Base-by-base conservation (phyloP, 2,888 invertebrate genomes). In the Eurytoma adleriae region DNA sequence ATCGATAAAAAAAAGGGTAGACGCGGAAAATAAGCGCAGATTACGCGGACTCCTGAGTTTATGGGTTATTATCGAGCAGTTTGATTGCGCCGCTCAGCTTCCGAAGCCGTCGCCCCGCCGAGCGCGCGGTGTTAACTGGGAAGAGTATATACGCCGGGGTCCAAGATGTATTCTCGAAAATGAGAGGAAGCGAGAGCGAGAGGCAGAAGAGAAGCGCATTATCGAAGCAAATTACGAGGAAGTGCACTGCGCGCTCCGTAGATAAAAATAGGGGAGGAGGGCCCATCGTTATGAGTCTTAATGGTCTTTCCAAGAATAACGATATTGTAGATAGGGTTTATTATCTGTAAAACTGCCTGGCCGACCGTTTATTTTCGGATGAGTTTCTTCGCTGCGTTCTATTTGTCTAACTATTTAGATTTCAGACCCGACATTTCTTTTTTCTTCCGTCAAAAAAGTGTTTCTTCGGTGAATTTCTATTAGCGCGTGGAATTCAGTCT, bases 41-140 rank as follows among this genome's bases (percentile, higher is more conserved):
- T 77, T 77, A 77, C 48, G 56, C 70, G 64, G 62, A 62, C 62
- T 77, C 54, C 64, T n/a, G 54, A 70, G 48, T 69, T 77, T 64
- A 77, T 64, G 70, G 70, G 77, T 70, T 77, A 77, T 77, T 77
- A 70, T 64, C 70, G 77, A 70, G 56, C 59, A 27, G 77, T 54
- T 56, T 27, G 61, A 20, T 14, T 40, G 54, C 66, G 12, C 48
- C 18, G 16, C 62, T 5, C 27, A 52, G 52, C 67, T 68, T 75
- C 75, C 61, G 68, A 75, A 75, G 68, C 61, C 24, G 20, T 66
- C 12, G 40, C 30, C 62, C 10, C 24, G 16, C 16, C 61, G 13
- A 13, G 59, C 50, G 52, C 27, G 20, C 3, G 10, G 64, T 48
- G 30, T 18, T 57, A 67, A 18, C 54, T 48, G 59, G 69, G 20